A percentile compares a stretch with the other conserved stretches of the same genome.
Conservation (phyloP, 92 coral and sea anemone genomes). For the Phenganax stokvisi region DNA sequence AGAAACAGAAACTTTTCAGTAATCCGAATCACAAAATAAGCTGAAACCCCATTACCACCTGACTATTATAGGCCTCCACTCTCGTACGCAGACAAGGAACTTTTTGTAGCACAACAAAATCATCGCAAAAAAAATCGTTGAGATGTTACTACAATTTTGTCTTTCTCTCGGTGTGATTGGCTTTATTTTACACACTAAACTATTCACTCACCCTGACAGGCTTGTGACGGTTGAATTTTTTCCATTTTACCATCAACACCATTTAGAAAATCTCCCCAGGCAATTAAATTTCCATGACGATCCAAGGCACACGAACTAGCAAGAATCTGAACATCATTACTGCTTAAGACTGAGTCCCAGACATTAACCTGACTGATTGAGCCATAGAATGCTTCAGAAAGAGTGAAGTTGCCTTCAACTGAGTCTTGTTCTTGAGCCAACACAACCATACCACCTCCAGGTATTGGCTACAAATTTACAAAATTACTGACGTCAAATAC, state of each 20-base stretch:
- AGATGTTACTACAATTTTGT: background rate
- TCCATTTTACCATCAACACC: constrained; percentile 50
- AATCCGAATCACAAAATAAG: no score
- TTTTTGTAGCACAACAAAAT: background rate
- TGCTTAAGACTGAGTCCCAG: constrained; percentile 66
- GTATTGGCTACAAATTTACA: constrained; percentile 54
- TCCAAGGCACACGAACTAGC: constrained; percentile 61
- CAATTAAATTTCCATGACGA: constrained; percentile 65
- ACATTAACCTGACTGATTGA: constrained; percentile 80
- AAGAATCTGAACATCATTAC: constrained; percentile 54
- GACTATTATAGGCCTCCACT: no score
- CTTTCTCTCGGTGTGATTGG: background rate
- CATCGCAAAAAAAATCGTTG: background rate
- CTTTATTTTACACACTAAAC: background rate
- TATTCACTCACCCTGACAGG: constrained; percentile 58
- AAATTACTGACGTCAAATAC: background rate
- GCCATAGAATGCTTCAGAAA: constrained; percentile 89
- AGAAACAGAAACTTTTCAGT: no score
- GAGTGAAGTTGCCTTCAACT: constrained; percentile 73
- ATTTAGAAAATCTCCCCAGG: constrained; percentile 82
- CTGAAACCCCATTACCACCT: no score
- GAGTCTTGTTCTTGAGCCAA: constrained; percentile 94
- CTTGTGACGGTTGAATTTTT: constrained; percentile 61
- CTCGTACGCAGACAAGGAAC: no score
- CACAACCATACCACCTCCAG: constrained; percentile 70